These are phyloP conservation scores for Dioctria linearis DNA, from an alignment of 2,888 invertebrate species.

Conservation along the genomic window DNA sequence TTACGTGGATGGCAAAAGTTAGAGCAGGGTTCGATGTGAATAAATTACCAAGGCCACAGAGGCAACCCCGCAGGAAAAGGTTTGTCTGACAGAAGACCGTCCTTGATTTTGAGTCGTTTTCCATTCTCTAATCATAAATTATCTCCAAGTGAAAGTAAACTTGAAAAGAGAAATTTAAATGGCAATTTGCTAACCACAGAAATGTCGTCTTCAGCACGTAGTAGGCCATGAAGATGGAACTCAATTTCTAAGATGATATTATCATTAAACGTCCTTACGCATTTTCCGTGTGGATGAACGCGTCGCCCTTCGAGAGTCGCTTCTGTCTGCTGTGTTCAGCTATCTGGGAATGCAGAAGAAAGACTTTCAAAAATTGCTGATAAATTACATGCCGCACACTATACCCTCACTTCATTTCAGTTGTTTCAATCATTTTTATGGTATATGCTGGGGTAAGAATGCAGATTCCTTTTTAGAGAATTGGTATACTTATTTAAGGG, in stretches of 20 bases:
- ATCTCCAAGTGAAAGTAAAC: slow-evolving; percentile 36
- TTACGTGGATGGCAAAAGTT: slow-evolving; percentile 53
- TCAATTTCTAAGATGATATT: slow-evolving; percentile 52
- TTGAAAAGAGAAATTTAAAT: slow-evolving; percentile 53
- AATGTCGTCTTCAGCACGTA: slow-evolving; percentile 54
- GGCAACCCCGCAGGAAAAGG: background rate
- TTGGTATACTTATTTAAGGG: too few relatives aligned
- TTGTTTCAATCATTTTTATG: slow-evolving; percentile 8
- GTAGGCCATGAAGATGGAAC: slow-evolving; percentile 21
- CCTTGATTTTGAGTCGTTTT: slow-evolving; percentile 25
- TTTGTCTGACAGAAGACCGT: slow-evolving; percentile 3
- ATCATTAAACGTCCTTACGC: slow-evolving; percentile 71
- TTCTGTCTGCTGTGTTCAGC: background rate
- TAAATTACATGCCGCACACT: background rate
- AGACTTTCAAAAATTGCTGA: background rate
- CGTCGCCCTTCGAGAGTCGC: background rate
- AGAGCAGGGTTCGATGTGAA: slow-evolving; percentile 47
- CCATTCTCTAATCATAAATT: slow-evolving; percentile 41
- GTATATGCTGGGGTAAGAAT: too few relatives aligned
- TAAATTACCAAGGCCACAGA: slow-evolving; percentile 42
- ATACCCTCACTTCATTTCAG: background rate
- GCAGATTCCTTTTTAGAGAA: too few relatives aligned
- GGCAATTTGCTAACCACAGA: slow-evolving; percentile 55
- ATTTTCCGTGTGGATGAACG: slow-evolving; percentile 37
- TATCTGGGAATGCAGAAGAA: background rate